Base-by-base conservation (phyloP, 2,888 invertebrate species). In the Drosophila atroscutellata region DNA sequence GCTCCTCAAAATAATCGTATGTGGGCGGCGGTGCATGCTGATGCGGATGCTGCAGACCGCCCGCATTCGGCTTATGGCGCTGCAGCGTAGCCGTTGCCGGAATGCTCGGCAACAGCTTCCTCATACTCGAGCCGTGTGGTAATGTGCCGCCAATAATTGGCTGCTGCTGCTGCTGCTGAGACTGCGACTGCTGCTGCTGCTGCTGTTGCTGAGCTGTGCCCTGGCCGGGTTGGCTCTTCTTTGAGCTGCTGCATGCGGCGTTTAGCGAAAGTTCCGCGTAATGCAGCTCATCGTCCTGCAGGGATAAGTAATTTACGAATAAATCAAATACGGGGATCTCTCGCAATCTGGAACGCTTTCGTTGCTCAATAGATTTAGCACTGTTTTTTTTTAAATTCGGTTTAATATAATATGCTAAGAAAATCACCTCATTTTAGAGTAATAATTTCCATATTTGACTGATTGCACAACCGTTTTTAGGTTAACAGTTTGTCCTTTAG, bases 1-100 rank as follows among this genome's bases (percentile, higher is more conserved):
- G 94, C 89, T 96, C 96, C 83, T 95, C 95, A 75, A 93, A 93
- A 81, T 93, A 93, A 80, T 93, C 93, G 70, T 93, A 93, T 47
- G 92, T 90, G 63, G 92, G 92, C 75, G 92, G 92, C 67, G 89
- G 92, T 24, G 84, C 84, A 65, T 84, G 84, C 66, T 86, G 89
- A 76, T 89, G 89, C 66, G 85, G 89, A 86, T 89, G 79, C 72
- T 85, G 85, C 60, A 74, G 36, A 7, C 89, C 89, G 47, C 86
- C 85, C 84, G 85, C 85, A 86, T 86, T 89, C 54, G 85, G 87
- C 75, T 92, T 91, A 54, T 91, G 90, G 37, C 92, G 91, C 75
- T 92, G 92, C 80, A 92, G 71, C 68, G 92, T 92, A 58, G 91
- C 91, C 65, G 91, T 89, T 60, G 90, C 89, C 58, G 92, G 92